Conservation (phyloP, 2,888 invertebrate genomes). For the Leptopilina myrica region DNA sequence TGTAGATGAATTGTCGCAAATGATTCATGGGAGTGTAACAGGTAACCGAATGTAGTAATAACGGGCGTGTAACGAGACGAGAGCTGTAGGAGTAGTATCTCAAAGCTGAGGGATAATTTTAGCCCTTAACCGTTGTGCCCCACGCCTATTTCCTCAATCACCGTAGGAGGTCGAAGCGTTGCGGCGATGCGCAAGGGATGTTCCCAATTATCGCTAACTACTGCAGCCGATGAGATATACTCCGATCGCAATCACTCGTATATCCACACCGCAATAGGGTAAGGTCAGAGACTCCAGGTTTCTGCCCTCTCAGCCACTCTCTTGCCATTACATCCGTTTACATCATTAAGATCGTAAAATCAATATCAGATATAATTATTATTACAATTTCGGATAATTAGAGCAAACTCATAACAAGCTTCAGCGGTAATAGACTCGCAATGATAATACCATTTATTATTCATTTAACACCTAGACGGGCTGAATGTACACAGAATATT, state of each 20-base stretch:
- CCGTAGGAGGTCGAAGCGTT: constrained; percentile 66
- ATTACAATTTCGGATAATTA: not conserved
- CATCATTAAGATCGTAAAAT: constrained; percentile 31
- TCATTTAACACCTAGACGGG: no score
- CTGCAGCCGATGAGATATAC: constrained; percentile 67
- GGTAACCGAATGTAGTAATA: constrained; percentile 24
- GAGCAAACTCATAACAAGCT: not conserved
- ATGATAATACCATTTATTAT: no score
- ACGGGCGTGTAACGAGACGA: constrained; percentile 23
- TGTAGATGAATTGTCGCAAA: constrained; percentile 7
- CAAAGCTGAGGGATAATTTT: constrained; percentile 63
- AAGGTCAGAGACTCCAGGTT: constrained; percentile 22
- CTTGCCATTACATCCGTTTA: constrained; percentile 15
- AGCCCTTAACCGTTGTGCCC: constrained; percentile 61
- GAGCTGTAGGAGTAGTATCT: constrained; percentile 40
- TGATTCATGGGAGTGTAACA: constrained; percentile 25
- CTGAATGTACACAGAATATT: no score
- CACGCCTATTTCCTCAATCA: constrained; percentile 72
- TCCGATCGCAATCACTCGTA: constrained; percentile 58
- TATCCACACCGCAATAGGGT: constrained; percentile 45
- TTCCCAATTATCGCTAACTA: constrained; percentile 74
- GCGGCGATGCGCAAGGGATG: constrained; percentile 71
- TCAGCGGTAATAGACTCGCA: no score
- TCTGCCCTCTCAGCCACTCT: constrained; percentile 8
- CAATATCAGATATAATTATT: not conserved